phyloP scores from a whole-genome alignment of 2,797 vertebrate species.

The Calcarius lapponicus region DNA sequence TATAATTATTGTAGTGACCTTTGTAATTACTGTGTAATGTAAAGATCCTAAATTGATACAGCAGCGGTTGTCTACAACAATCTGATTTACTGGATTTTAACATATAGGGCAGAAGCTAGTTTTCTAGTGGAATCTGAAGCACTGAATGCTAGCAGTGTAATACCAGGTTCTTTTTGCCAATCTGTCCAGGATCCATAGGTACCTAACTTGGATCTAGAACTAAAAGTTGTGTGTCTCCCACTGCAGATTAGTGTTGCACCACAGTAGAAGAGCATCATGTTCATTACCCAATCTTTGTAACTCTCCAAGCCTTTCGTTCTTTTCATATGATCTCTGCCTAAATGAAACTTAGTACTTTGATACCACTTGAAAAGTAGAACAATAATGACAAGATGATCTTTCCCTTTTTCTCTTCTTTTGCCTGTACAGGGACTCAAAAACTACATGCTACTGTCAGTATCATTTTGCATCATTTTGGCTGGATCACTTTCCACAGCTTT shows the following conservation, averaged over 20 bases:
- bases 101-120: not conserved
- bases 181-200: not conserved
- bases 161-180: not conserved
- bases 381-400: not conserved
- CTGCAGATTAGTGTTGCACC: not conserved
- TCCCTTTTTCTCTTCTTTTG: slow-evolving; percentile 5
- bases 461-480: slow-evolving; percentile 79
- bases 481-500: slow-evolving; percentile 84
- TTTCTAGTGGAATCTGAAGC: not conserved
- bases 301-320: not conserved
- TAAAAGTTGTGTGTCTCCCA: not conserved
- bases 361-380: too few species aligned
- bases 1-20: not conserved
- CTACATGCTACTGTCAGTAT: slow-evolving; percentile 78
- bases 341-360: not conserved
- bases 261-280: not conserved
- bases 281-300: not conserved
- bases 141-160: not conserved
- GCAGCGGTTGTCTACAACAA: not conserved
- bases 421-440: slow-evolving; percentile 80
- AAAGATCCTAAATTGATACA: not conserved
- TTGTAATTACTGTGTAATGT: not conserved
- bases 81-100: not conserved
- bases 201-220: not conserved
- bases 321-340: not conserved